Evolutionary conservation across 1,140 invertebrate genomes (phyloP).

Genomic region (Oncopodura yosiiana): DNA sequence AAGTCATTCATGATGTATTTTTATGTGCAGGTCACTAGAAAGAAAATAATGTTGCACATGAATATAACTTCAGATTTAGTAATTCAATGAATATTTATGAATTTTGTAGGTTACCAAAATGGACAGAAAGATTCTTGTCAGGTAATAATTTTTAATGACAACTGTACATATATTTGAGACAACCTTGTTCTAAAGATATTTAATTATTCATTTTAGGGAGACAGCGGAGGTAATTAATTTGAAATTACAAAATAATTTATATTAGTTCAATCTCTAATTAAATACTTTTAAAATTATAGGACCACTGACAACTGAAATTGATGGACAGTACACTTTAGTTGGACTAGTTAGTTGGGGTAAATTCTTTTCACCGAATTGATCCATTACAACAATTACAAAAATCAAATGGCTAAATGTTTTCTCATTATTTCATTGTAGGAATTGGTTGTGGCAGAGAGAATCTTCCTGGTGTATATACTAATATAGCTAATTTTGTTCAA

Average conservation of each 20-base stretch:
- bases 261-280: too few relatives aligned
- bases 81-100: neutral
- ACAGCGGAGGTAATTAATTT: too few relatives aligned
- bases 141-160: slow-evolving; percentile 36
- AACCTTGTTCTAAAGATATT: too few relatives aligned
- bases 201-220: slow-evolving; percentile 49
- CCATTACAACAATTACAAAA: too few relatives aligned
- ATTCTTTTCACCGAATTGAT: neutral
- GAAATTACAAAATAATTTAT: too few relatives aligned
- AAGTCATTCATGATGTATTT: slow-evolving; percentile 87
- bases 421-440: neutral
- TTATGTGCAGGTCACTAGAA: slow-evolving; percentile 68
- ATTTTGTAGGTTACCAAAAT: slow-evolving; percentile 56
- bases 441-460: slow-evolving; percentile 77
- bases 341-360: slow-evolving; percentile 82
- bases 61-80: neutral
- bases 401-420: neutral
- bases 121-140: slow-evolving; percentile 52
- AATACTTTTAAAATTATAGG: too few relatives aligned
- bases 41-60: neutral
- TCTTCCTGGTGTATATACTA: slow-evolving; percentile 61
- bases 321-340: slow-evolving; percentile 70
- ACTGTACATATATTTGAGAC: neutral
- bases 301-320: slow-evolving; percentile 66
- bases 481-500: slow-evolving; percentile 83